Evolutionary conservation across 1,140 invertebrate genomes (phyloP).

Genomic region (Heliconius congener): DNA sequence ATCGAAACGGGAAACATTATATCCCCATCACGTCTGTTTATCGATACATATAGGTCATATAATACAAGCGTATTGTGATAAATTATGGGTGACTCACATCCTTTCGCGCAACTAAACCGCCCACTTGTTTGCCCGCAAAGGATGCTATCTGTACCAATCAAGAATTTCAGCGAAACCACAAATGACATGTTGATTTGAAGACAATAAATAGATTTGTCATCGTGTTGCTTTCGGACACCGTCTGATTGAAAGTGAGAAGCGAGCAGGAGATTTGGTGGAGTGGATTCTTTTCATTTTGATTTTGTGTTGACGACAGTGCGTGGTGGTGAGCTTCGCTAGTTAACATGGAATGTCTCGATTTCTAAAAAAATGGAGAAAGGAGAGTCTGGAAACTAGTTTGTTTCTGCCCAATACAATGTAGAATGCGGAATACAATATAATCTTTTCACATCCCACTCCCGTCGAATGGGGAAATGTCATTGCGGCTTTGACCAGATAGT

Average conservation of each 20-base stretch:
- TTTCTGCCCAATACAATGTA: too few species aligned
- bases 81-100: constrained; percentile 31
- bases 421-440: too few species aligned
- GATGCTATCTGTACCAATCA: constrained; percentile 22
- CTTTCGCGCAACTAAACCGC: constrained; percentile 23
- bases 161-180: constrained; percentile 7
- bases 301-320: too few species aligned
- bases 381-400: too few species aligned
- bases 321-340: too few species aligned
- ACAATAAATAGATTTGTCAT: constrained; percentile 1
- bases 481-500: too few species aligned
- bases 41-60: constrained; percentile 12
- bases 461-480: too few species aligned
- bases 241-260: neutral
- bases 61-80: constrained; percentile 31
- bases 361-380: too few species aligned
- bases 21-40: constrained; percentile 25
- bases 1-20: constrained; percentile 30
- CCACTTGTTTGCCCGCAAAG: constrained; percentile 5
- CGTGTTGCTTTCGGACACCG: neutral
- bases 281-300: neutral
- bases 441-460: too few species aligned
- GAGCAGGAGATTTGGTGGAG: neutral
- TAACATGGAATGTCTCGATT: too few species aligned
- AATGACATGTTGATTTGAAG: neutral